Conservation (phyloP, 2,797 vertebrate genomes). For the Sus cebifrons region DNA sequence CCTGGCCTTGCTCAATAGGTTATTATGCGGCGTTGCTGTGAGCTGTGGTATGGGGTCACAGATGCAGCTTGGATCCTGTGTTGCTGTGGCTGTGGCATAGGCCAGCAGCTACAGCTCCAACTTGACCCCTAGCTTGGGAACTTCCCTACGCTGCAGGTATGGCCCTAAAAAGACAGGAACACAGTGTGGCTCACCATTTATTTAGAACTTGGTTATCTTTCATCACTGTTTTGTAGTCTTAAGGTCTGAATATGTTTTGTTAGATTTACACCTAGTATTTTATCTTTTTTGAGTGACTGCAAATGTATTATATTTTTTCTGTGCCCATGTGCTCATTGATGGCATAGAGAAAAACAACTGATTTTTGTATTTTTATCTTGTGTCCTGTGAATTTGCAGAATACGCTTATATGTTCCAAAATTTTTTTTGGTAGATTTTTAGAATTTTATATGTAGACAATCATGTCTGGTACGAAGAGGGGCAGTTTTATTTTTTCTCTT, state of each 20-base stretch:
- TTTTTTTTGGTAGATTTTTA: background rate
- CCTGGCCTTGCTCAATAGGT: too few relatives aligned
- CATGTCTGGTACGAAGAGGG: background rate
- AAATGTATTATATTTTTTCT: background rate
- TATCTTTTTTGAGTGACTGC: background rate
- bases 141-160: too few relatives aligned
- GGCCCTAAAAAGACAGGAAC: too few relatives aligned
- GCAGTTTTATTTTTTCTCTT: background rate
- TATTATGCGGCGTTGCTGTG: too few relatives aligned
- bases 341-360: background rate
- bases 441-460: background rate
- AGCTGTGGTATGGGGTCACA: too few relatives aligned
- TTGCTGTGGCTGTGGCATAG: too few relatives aligned
- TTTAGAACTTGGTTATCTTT: background rate
- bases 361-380: background rate
- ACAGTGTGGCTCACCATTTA: background rate
- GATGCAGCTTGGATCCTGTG: too few relatives aligned
- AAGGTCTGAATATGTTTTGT: background rate
- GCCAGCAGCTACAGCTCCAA: too few relatives aligned
- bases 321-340: background rate
- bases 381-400: background rate
- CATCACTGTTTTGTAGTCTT: background rate
- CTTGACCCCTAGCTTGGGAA: too few relatives aligned
- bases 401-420: background rate
- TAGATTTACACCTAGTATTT: background rate